Percentiles rank a stretch among this genome's conserved stretches.
phyloP scores from a whole-genome alignment of 2,113 vertebrate genomes.

The Pseudorhombus dupliciocellatus region DNA sequence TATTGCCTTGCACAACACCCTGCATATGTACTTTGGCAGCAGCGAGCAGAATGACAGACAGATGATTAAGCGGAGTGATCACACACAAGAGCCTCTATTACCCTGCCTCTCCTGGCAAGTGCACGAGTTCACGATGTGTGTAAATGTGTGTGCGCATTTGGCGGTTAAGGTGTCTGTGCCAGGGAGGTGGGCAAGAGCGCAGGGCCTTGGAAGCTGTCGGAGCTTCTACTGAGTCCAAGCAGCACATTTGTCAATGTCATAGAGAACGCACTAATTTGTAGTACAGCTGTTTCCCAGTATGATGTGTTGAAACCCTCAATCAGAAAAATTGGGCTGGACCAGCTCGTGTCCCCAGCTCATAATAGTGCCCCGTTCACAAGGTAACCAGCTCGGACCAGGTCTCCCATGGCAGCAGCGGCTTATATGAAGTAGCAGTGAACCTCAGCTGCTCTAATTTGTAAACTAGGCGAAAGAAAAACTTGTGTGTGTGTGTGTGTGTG shows the following conservation, averaged over 20 bases:
- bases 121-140: constrained; percentile 23
- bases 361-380: constrained; percentile 72
- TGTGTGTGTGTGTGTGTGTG: constrained; percentile 54
- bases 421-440: constrained; percentile 66
- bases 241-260: constrained; percentile 84
- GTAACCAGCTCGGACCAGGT: constrained; percentile 32
- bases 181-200: constrained; percentile 36
- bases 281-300: constrained; percentile 84
- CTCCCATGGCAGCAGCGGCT: constrained; percentile 28
- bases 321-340: constrained; percentile 71
- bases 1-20: constrained; percentile 55
- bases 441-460: constrained; percentile 82
- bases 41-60: constrained; percentile 52
- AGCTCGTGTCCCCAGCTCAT: constrained; percentile 69
- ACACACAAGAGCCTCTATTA: constrained; percentile 27
- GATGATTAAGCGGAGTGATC: constrained; percentile 50
- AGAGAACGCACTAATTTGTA: constrained; percentile 79
- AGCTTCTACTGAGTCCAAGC: constrained; percentile 58
- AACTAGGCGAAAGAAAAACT: constrained; percentile 65
- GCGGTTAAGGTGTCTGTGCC: constrained; percentile 38
- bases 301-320: constrained; percentile 84
- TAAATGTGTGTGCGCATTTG: constrained; percentile 8
- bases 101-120: constrained; percentile 40
- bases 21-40: constrained; percentile 54
- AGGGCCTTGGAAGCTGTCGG: constrained; percentile 45